These are phyloP conservation scores for Phodopus roborovskii DNA, from an alignment of 2,113 vertebrate genomes.

Conservation along the genomic window DNA sequence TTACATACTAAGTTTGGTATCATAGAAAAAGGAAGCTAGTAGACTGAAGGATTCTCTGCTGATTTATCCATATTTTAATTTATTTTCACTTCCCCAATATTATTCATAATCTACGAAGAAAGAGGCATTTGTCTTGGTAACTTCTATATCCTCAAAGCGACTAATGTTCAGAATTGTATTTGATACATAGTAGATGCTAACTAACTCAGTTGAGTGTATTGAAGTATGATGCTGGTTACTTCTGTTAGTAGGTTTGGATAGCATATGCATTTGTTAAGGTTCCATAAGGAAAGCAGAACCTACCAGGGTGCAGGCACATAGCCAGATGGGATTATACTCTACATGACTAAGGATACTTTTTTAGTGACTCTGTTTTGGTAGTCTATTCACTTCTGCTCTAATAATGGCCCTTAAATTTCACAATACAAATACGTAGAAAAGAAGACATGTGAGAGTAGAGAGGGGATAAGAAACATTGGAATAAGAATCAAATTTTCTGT, in stretches of 20 bases:
- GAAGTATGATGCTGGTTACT: neutral
- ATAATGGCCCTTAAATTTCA: neutral
- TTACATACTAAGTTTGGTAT: conserved; percentile 25
- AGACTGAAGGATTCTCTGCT: conserved; percentile 8
- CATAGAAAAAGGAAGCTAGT: neutral
- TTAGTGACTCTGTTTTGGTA: neutral
- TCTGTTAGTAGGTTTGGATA: neutral
- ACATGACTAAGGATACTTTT: neutral
- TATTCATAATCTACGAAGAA: neutral
- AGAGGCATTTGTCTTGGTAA: neutral
- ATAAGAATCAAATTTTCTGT: neutral
- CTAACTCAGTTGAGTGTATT: neutral
- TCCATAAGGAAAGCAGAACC: neutral
- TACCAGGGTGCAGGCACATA: neutral
- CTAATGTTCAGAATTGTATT: neutral
- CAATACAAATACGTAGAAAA: neutral
- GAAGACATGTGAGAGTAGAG: neutral
- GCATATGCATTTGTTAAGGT: neutral
- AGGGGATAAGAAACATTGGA: neutral
- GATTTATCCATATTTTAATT: conserved; percentile 2
- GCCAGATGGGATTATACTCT: no score
- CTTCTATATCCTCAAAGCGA: neutral
- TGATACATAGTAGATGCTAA: neutral
- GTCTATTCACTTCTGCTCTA: neutral
- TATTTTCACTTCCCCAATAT: neutral